Evolutionary conservation across 2,797 vertebrate species (phyloP), one percentile per base, ranked within the genome.

Genomic region (Chelon labrosus): DNA sequence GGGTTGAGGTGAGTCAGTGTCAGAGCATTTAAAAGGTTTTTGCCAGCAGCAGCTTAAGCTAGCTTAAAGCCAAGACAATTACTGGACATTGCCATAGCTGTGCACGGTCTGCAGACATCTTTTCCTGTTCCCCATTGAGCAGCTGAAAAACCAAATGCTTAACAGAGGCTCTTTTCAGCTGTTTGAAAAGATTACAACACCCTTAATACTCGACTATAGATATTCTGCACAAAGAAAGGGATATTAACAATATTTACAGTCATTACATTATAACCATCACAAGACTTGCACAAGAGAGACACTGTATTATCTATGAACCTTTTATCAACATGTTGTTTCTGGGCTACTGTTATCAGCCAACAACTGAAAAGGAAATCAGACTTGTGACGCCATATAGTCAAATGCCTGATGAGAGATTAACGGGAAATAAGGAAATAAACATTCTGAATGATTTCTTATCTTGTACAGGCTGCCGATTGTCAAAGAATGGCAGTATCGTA

Each of bases 311-410:
- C 41, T 42, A 14, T 6, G 14, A 14, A 42, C 12, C 41, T 6
- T 42, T 14, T 42, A 14, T 42, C 12, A 42, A 42, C 25, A 27
- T 42, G 14, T n/a, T n/a, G 14, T 46, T 46, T n/a, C 17, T n/a
- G 16, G 16, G 13, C 10, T 3, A n/a, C 8, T 70, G 17, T 41
- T 22, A 17, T 56, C 31, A 65, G 44, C 20, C 57, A 77, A 61
- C 66, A 31, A 16, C 3, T 0, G 20, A 31, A 77, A 56, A 70
- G 70, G 61, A 82, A 80, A 74, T 77, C 16, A 27, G 25, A 13
- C 14, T 19, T 7, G 1, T 4, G 0, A 25, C 42, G 13, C 50
- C 54, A 61, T 67, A 44, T 5, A 74, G 44, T 39, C 1, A 42
- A 61, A 61, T 5, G 6, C 3, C 25, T 8, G 47, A 3, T 14